Conservation (phyloP, 2,888 invertebrate species). For the Caenorhabditis zanzibari region DNA sequence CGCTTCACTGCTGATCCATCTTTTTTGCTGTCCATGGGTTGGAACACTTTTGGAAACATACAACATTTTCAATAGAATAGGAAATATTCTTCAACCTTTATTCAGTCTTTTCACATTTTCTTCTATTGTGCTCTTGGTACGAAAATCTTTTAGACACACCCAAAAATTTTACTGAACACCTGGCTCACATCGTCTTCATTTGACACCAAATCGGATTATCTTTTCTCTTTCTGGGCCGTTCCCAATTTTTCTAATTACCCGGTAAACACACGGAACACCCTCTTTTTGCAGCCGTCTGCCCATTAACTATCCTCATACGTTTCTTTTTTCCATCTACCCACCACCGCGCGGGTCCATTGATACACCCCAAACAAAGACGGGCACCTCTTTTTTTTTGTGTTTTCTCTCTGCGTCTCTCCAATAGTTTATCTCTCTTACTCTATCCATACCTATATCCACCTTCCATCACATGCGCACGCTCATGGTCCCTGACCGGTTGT, state of each 20-base stretch:
- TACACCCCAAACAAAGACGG: slow-evolving; percentile 32
- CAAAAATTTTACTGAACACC: slow-evolving; percentile 5
- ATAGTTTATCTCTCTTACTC: slow-evolving; percentile 12
- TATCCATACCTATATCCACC: slow-evolving; percentile 13
- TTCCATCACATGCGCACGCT: slow-evolving; percentile 21
- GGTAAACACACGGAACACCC: slow-evolving; percentile 45
- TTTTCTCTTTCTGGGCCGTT: slow-evolving; percentile 25
- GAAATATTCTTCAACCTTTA: no score
- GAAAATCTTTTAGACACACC: not conserved
- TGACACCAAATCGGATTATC: slow-evolving; percentile 42
- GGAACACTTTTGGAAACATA: slow-evolving; percentile 4
- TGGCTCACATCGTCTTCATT: slow-evolving; percentile 3
- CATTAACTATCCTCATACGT: slow-evolving; percentile 11
- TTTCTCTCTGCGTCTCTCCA: slow-evolving; percentile 18
- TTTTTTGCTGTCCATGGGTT: not conserved
- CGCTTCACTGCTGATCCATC: slow-evolving; percentile 19
- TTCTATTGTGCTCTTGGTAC: not conserved
- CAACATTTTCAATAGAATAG: not conserved
- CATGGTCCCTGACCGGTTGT: slow-evolving; percentile 60
- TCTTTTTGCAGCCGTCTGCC: not conserved
- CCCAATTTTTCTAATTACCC: slow-evolving; percentile 52
- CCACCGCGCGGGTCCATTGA: slow-evolving; percentile 27
- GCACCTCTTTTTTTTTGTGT: slow-evolving; percentile 16
- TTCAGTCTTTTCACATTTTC: not conserved
- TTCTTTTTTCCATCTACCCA: no score